Conservation (phyloP, 1,140 invertebrate genomes). For the Melipona quadrifasciata region DNA sequence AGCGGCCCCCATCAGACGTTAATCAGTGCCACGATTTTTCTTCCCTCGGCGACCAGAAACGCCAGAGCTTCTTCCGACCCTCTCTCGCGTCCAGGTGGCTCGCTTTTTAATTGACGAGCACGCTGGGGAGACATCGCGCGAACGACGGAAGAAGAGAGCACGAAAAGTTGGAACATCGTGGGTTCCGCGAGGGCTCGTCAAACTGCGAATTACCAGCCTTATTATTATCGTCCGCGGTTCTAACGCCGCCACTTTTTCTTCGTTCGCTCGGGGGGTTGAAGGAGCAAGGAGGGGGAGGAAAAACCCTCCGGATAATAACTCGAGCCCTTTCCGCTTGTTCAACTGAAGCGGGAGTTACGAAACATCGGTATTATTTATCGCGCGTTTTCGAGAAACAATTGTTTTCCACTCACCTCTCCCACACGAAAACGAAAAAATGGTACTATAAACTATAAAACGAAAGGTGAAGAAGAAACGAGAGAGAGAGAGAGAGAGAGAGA, state of each 20-base stretch:
- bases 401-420: constrained; percentile 8
- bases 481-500: background rate
- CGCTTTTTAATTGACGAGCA: constrained; percentile 78
- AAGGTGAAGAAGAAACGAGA: too few species aligned
- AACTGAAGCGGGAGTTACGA: constrained; percentile 11
- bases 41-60: constrained; percentile 24
- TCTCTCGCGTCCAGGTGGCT: constrained; percentile 67
- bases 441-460: too few species aligned
- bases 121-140: constrained; percentile 74
- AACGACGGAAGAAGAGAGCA: constrained; percentile 71
- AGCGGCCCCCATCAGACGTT: constrained; percentile 12
- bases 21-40: constrained; percentile 63
- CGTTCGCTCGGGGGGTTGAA: constrained; percentile 13
- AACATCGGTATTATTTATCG: constrained; percentile 48
- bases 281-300: constrained; percentile 53
- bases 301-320: constrained; percentile 70
- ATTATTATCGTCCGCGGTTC: constrained; percentile 78
- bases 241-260: constrained; percentile 70
- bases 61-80: constrained; percentile 32
- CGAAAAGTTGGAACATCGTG: constrained; percentile 68
- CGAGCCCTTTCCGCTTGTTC: constrained; percentile 66
- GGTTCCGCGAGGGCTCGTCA: constrained; percentile 75
- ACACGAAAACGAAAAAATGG: background rate
- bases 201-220: constrained; percentile 80
- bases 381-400: constrained; percentile 23